Base-by-base conservation (phyloP, 2,113 vertebrate genomes). In the Mus spicilegus region DNA sequence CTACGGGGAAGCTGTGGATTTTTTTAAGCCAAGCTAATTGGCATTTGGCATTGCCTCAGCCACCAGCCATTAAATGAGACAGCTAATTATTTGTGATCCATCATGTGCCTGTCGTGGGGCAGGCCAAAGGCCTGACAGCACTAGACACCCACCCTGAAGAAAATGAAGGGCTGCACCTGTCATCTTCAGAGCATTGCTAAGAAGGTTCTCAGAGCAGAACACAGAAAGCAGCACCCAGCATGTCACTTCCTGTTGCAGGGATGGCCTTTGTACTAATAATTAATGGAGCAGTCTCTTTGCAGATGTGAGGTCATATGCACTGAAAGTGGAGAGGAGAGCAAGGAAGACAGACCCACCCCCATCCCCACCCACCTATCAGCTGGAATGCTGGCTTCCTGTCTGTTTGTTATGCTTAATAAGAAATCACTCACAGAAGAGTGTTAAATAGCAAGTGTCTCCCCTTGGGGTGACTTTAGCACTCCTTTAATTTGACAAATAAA, bases 381-480 rank as follows among this genome's bases (percentile, higher is more conserved):
- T 61, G 51, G 63, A 85, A 65, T 65, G 33, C 81, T 76, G 39
- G 26, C 75, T 89, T 95, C 69, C 22, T 78, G 61, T 42, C 76
- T 75, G 63, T 61, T 86, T 73, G n/a, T 75, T 82, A 84, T 78
- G 95, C 95, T 87, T 92, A 76, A 42, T 92, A 94, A 87, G 89
- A 89, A 95, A 94, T 96, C 86, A 91, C 42, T 97, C 73, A 61
- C 11, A 22, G 89, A 65, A 76, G 95, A 90, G 89, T 84, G 30
- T 28, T 82, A 84, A 84, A 20, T 87, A 78, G 13, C 67, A 89
- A 91, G 10, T 67, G 46, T 77, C 36, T 82, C 87, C 82, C 89
- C 77, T 72, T 56, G 36, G 69, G 93, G 54, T 93, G 54, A 51
- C 67, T 95, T 92, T 82, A 70, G 58, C 10, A 39, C n/a, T 73